Conservation (phyloP, 2,888 invertebrate genomes). For the Eurytoma californica region DNA sequence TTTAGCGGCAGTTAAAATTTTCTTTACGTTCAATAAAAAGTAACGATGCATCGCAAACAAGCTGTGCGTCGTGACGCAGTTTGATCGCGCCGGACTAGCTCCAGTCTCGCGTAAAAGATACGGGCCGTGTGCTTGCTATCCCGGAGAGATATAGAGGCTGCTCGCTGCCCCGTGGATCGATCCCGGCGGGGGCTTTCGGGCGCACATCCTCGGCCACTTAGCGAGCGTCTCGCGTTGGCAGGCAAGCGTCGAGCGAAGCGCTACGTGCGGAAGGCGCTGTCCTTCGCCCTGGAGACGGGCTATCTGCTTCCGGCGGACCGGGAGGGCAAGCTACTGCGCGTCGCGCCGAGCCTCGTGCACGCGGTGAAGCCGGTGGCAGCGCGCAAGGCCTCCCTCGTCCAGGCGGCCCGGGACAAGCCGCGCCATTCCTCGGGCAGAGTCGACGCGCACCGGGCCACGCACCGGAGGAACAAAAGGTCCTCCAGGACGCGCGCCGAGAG, state of each 20-base stretch:
- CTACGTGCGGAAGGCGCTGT: conserved; percentile 65
- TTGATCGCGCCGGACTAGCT: too few relatives aligned
- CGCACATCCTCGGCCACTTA: not conserved
- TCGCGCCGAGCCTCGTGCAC: conserved; percentile 58
- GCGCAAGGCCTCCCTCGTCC: not conserved
- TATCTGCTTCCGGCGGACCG: conserved; percentile 64
- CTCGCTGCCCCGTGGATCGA: not conserved
- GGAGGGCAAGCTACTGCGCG: conserved; percentile 62
- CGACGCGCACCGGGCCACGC: not conserved
- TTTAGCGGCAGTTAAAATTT: too few relatives aligned
- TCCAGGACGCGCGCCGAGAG: not conserved
- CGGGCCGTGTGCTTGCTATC: too few relatives aligned
- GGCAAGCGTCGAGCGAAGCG: conserved; percentile 64
- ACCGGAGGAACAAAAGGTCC: not conserved
- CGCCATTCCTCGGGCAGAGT: not conserved
- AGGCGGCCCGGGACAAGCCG: not conserved
- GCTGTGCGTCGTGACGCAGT: too few relatives aligned
- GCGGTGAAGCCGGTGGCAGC: not conserved
- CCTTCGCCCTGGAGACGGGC: conserved; percentile 65
- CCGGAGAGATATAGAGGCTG: too few relatives aligned
- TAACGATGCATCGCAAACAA: too few relatives aligned
- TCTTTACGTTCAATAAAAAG: too few relatives aligned
- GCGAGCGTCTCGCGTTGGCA: conserved; percentile 24
- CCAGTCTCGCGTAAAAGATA: too few relatives aligned
- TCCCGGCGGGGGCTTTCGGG: not conserved